phyloP scores from a whole-genome alignment of 2,113 vertebrate genomes.

The Cichladusa arquata region DNA sequence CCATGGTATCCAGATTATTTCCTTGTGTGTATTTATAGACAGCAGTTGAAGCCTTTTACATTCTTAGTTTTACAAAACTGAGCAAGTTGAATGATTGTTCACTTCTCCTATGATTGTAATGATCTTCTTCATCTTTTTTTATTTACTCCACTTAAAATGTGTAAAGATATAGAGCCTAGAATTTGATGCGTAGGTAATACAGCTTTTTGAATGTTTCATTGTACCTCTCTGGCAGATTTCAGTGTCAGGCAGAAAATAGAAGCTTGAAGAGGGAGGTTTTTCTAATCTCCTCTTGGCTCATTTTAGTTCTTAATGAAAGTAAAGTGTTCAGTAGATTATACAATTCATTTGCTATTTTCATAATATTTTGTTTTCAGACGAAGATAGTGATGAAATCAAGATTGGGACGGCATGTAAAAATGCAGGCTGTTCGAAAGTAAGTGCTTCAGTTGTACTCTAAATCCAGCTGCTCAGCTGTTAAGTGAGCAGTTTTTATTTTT shows the following conservation, averaged over 20 bases:
- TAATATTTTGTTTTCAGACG: conserved; percentile 76
- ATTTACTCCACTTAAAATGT: background rate
- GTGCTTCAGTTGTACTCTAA: background rate
- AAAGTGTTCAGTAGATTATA: background rate
- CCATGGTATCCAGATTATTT: background rate
- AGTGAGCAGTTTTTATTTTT: background rate
- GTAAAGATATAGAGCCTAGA: background rate
- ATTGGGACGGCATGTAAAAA: conserved; percentile 93
- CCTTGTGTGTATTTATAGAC: background rate
- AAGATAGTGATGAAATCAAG: conserved; percentile 89
- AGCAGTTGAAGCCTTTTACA: background rate
- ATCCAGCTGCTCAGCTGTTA: background rate
- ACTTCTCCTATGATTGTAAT: background rate
- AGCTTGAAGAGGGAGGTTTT: background rate
- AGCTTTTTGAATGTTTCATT: background rate
- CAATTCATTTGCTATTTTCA: background rate
- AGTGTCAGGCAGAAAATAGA: background rate
- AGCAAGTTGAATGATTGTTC: background rate
- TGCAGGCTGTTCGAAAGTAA: conserved; percentile 90
- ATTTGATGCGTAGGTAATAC: background rate
- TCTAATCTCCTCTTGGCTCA: background rate
- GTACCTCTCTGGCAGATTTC: background rate
- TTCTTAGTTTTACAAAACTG: background rate
- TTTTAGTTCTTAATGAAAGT: background rate
- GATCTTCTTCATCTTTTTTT: background rate